phyloP scores from a whole-genome alignment of 2,888 invertebrate species.

The Leptinotarsa haldemani region DNA sequence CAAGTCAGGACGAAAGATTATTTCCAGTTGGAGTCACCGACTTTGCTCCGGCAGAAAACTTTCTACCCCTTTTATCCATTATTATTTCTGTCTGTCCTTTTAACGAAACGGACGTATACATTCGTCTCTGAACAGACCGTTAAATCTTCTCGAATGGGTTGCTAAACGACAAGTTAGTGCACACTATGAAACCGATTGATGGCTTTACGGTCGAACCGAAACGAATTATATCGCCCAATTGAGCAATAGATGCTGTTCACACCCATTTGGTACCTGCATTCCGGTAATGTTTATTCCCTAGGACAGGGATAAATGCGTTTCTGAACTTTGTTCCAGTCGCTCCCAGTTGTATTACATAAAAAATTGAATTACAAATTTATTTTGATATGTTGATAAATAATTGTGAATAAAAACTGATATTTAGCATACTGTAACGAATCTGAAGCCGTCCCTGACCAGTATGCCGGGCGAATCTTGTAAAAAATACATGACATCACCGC shows the following conservation, averaged over 20 bases:
- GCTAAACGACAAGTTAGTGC: constrained; percentile 36
- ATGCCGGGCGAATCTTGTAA: too few species aligned
- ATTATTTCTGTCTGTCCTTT: constrained; percentile 7
- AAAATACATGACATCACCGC: too few species aligned
- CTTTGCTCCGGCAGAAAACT: not conserved
- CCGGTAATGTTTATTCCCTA: too few species aligned
- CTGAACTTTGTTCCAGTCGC: too few species aligned
- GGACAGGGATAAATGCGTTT: too few species aligned
- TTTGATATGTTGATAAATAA: too few species aligned
- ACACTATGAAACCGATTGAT: constrained; percentile 35
- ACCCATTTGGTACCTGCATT: too few species aligned
- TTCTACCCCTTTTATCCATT: not conserved
- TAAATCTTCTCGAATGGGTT: constrained; percentile 36
- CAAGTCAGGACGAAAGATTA: not conserved
- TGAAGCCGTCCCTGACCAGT: too few species aligned
- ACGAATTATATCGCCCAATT: constrained; percentile 26
- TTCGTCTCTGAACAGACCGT: constrained; percentile 26
- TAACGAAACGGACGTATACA: not conserved
- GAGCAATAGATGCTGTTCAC: not conserved
- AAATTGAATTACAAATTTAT: too few species aligned
- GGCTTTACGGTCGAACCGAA: constrained; percentile 21
- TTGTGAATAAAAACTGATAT: too few species aligned
- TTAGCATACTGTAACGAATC: too few species aligned
- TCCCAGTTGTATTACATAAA: too few species aligned
- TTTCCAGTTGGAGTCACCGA: not conserved